These are phyloP conservation scores for Galeruca laticollis DNA, from an alignment of 2,888 invertebrate genomes.

Conservation along the genomic window DNA sequence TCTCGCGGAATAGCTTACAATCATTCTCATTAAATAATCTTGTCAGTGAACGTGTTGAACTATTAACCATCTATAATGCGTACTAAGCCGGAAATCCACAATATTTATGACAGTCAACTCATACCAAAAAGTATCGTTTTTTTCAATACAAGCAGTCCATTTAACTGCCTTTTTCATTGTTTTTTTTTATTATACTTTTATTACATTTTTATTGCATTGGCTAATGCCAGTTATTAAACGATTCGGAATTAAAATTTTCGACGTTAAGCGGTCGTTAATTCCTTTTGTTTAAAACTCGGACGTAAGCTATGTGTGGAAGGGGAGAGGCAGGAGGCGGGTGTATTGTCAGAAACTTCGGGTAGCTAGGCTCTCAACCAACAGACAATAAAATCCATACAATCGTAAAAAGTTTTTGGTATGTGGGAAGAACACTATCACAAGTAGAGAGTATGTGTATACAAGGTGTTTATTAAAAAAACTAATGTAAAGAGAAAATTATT, in stretches of 20 bases:
- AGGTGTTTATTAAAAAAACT: background rate
- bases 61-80: too few relatives aligned
- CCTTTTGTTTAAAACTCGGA: slow-evolving; percentile 5
- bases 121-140: background rate
- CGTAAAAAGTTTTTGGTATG: background rate
- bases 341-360: slow-evolving; percentile 20
- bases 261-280: slow-evolving; percentile 10
- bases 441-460: background rate
- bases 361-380: background rate
- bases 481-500: too few relatives aligned
- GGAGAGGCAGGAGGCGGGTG: background rate
- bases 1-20: too few relatives aligned
- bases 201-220: slow-evolving; percentile 13
- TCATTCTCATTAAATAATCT: too few relatives aligned
- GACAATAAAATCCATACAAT: background rate
- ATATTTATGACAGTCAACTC: too few relatives aligned
- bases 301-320: background rate
- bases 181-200: slow-evolving; percentile 5
- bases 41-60: too few relatives aligned
- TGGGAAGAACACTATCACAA: background rate
- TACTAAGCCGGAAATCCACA: too few relatives aligned
- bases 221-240: slow-evolving; percentile 17
- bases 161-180: background rate
- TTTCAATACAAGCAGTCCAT: background rate
- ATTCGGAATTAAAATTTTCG: slow-evolving; percentile 11